Evolutionary conservation across 2,113 vertebrate species (phyloP).

Genomic region (Axis porcinus): DNA sequence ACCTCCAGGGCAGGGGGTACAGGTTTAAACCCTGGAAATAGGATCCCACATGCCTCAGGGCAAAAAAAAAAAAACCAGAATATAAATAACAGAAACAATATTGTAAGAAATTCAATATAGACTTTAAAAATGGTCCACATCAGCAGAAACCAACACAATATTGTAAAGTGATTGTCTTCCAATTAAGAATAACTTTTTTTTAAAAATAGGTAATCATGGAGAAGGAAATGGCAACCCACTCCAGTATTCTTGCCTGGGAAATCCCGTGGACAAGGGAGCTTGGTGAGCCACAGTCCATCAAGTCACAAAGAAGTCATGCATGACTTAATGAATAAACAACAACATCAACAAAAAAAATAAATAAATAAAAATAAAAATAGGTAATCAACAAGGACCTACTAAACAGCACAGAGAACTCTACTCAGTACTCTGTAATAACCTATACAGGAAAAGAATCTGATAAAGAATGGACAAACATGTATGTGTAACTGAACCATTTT

Average conservation of each 20-base stretch:
- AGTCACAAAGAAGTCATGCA: too few species aligned
- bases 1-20: neutral
- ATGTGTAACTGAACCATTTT: neutral
- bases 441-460: neutral
- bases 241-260: too few species aligned
- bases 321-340: too few species aligned
- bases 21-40: neutral
- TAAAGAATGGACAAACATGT: neutral
- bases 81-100: neutral
- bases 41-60: neutral
- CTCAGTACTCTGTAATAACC: neutral
- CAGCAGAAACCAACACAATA: neutral
- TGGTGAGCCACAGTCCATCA: too few species aligned
- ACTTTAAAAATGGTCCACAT: neutral
- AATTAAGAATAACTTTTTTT: neutral
- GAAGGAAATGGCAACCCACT: too few species aligned
- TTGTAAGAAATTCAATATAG: neutral
- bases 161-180: neutral
- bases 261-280: too few species aligned
- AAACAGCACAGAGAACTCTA: neutral
- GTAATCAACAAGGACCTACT: neutral
- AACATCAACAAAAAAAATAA: too few species aligned
- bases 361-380: too few species aligned
- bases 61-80: neutral
- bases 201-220: neutral